A percentile compares a stretch with the other conserved stretches of the same genome.
phyloP scores from a whole-genome alignment of 2,797 vertebrate species.

The Manis javanica region DNA sequence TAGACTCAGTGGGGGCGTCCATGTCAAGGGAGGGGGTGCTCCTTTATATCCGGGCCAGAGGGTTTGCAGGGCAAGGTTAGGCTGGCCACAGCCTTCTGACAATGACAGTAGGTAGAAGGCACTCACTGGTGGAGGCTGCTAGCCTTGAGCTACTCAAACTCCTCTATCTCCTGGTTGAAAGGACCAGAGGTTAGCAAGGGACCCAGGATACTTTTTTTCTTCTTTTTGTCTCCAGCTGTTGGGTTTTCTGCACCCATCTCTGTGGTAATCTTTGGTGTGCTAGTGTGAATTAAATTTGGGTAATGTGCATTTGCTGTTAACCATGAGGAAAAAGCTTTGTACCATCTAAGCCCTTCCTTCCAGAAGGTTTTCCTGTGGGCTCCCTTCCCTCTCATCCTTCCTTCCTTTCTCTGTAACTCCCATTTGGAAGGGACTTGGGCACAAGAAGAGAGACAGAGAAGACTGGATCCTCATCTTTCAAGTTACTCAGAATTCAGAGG shows the following conservation, averaged over 20 bases:
- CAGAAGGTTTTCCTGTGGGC: background rate
- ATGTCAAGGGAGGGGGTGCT: background rate
- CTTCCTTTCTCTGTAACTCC: background rate
- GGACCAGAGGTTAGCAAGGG: background rate
- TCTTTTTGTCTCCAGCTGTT: background rate
- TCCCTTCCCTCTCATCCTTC: background rate
- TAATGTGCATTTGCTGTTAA: background rate
- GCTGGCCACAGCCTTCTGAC: background rate
- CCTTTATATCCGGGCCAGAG: background rate
- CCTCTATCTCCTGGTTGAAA: background rate
- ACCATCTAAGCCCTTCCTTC: background rate
- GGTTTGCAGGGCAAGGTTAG: background rate
- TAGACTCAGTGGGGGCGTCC: background rate
- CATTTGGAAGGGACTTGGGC: background rate
- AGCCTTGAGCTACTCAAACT: background rate
- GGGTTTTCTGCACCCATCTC: background rate
- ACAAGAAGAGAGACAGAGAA: background rate
- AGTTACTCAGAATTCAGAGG: background rate
- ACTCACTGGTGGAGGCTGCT: background rate
- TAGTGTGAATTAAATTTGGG: slow-evolving; percentile 7
- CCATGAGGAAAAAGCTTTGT: background rate
- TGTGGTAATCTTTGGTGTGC: background rate
- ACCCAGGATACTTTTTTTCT: background rate
- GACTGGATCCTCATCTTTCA: background rate
- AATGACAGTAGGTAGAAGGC: background rate